Evolutionary conservation across 1,140 invertebrate genomes (phyloP), one percentile per base, ranked within the genome.

Genomic region (Asobara japonica): DNA sequence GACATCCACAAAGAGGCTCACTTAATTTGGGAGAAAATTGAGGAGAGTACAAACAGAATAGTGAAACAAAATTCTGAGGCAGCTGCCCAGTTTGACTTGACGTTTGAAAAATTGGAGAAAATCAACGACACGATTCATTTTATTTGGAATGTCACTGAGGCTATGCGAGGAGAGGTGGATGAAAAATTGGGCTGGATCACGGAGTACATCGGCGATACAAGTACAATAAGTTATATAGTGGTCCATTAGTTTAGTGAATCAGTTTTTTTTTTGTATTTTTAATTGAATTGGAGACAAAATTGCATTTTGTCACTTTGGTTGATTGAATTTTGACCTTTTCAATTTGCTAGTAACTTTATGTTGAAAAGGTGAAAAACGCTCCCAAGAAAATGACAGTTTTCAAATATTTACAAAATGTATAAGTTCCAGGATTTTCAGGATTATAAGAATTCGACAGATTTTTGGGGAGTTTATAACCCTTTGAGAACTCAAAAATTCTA

Each of bases 121-220:
- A 90, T 93, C 33, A 93, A 92, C 76, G 74, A 79, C 16, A 92
- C 90, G 0, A 88, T 93, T 31, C 81, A 88, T 61, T 88, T 83
- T 73, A 75, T 92, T 20, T 87, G 89, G 78, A 76, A 85, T 66
- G 73, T 91, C 3, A 86, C 92, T 10, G 83, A 87, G 16, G 83
- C 79, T 0, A 90, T 91, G 76, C 82, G 85, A 45, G 41, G 75
- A 29, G 86, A 89, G 70, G 74, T 92, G 51, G 89, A 91, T 62
- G 77, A 89, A 18, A 86, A 87, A 67, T 81, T 92, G 2, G 81
- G 83, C 18, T 92, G 91, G 91, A 84, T 92, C 68, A 86, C 84
- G 33, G 79, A 83, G 68, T 86, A 89, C 25, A 80, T 92, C 13
- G 91, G 89, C 29, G 89, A 89, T 68, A 87, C 88, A 31, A 89